phyloP scores from a whole-genome alignment of 2,113 vertebrate genomes.

The Glareola pratincola region DNA sequence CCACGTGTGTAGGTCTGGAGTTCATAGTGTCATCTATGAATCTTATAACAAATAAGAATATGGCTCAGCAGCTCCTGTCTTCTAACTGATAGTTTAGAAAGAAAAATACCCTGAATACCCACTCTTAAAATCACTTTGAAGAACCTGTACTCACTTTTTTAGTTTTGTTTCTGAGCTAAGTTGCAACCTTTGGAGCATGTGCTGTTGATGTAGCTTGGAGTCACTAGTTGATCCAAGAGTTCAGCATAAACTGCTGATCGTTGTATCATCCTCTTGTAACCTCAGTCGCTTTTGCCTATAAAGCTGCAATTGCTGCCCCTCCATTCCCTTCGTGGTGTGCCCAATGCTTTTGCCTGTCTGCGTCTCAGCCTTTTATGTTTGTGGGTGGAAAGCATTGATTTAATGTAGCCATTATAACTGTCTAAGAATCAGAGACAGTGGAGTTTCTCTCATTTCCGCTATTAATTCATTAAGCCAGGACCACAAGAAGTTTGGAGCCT shows the following conservation, averaged over 20 bases:
- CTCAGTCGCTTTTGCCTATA: not conserved
- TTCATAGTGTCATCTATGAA: not conserved
- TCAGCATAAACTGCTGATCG: not conserved
- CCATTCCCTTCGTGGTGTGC: not conserved
- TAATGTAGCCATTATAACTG: not conserved
- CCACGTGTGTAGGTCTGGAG: rapidly evolving
- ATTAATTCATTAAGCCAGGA: not conserved
- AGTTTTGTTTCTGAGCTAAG: not conserved
- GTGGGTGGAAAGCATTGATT: not conserved
- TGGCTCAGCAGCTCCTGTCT: not conserved
- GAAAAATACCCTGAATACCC: not conserved
- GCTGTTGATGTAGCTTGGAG: not conserved
- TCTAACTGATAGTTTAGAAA: not conserved
- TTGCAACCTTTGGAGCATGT: not conserved
- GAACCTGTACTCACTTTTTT: not conserved
- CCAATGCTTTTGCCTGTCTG: not conserved
- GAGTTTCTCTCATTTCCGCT: not conserved
- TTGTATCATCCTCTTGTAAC: not conserved
- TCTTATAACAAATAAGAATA: not conserved
- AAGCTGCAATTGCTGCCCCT: not conserved
- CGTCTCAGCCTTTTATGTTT: not conserved
- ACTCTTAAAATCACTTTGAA: not conserved
- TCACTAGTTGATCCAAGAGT: not conserved
- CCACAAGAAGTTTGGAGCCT: not conserved
- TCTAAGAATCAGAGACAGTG: not conserved